Evolutionary conservation across 2,113 vertebrate genomes (phyloP).

Genomic region (Aphelocoma coerulescens): DNA sequence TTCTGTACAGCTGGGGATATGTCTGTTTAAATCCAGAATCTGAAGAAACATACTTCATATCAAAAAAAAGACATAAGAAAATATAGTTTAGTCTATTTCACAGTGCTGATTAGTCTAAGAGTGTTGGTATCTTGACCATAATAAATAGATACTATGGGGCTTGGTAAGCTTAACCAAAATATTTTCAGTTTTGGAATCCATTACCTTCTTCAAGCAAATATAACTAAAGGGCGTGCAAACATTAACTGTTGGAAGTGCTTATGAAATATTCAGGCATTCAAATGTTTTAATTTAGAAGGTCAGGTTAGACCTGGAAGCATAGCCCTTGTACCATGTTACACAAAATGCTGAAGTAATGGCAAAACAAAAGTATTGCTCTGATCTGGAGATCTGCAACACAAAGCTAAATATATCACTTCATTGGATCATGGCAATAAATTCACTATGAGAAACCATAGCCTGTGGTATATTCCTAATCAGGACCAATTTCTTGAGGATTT

Average conservation of each 20-base stretch:
- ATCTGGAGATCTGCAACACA: background rate
- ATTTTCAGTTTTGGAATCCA: background rate
- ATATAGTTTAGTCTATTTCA: background rate
- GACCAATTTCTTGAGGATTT: constrained; percentile 59
- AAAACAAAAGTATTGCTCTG: background rate
- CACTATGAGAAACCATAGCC: constrained; percentile 37
- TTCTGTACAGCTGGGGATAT: background rate
- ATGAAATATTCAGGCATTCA: constrained; percentile 21
- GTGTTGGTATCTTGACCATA: background rate
- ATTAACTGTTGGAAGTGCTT: background rate
- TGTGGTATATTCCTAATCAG: constrained; percentile 58
- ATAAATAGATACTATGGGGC: background rate
- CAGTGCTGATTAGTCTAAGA: background rate
- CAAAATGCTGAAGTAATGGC: background rate
- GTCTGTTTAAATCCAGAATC: background rate
- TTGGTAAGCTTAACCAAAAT: background rate
- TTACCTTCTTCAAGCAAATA: background rate
- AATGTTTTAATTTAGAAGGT: constrained; percentile 9
- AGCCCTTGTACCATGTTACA: background rate
- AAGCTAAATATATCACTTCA: constrained; percentile 39
- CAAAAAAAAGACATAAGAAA: background rate
- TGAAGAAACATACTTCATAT: background rate
- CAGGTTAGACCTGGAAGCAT: background rate
- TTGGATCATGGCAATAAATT: constrained; percentile 48
- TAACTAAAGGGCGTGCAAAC: background rate